Evolutionary conservation across 2,797 vertebrate species (phyloP).

Genomic region (Acipenser transmontanus): DNA sequence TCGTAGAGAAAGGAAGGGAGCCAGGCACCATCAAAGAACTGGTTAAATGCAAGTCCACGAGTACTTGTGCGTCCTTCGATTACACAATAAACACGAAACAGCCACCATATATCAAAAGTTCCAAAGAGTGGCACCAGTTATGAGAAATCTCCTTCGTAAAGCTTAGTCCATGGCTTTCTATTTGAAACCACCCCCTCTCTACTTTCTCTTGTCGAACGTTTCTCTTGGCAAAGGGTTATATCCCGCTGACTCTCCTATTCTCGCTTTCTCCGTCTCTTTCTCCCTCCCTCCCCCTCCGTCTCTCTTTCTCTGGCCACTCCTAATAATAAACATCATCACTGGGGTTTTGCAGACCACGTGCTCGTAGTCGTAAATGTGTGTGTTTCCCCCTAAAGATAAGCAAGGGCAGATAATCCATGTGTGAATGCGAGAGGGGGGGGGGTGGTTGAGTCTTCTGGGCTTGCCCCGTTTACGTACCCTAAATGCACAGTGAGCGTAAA

Average conservation of each 20-base stretch:
- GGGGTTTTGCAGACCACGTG: conserved; percentile 23
- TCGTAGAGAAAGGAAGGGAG: not conserved
- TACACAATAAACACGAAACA: not conserved
- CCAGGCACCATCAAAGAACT: conserved; percentile 11
- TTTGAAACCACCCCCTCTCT: conserved; percentile 17
- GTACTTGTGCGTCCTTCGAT: conserved; percentile 6
- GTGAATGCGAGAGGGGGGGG: not conserved
- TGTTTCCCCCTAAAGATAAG: not conserved
- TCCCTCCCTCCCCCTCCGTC: conserved; percentile 18
- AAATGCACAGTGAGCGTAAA: not conserved
- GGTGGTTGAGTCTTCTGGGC: not conserved
- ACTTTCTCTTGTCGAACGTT: conserved; percentile 20
- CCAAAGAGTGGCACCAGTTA: conserved; percentile 7
- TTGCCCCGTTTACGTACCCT: too few species aligned
- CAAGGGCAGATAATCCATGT: not conserved
- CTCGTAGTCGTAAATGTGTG: not conserved
- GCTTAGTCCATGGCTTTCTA: conserved; percentile 7
- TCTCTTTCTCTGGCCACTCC: conserved; percentile 36
- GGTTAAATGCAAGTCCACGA: not conserved
- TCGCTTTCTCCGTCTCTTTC: conserved; percentile 15
- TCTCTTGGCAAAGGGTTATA: conserved; percentile 12
- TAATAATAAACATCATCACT: conserved; percentile 23
- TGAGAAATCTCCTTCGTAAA: conserved; percentile 8
- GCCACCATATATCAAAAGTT: not conserved
- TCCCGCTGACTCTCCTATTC: conserved; percentile 10